Evolutionary conservation across 2,797 vertebrate genomes (phyloP).

Genomic region (Sandelia bainsii): DNA sequence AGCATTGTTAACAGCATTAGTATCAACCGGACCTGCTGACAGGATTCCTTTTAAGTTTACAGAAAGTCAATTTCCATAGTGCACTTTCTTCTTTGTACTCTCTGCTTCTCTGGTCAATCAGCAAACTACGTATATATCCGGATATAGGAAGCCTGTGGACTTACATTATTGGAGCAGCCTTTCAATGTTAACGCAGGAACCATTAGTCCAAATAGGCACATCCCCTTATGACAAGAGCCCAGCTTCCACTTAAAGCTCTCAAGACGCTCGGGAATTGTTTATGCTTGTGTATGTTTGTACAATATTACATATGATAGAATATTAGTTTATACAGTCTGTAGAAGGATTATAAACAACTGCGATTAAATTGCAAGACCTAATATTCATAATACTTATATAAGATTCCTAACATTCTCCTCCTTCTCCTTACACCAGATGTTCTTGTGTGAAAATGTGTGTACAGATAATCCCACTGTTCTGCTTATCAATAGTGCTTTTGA

Average conservation of each 20-base stretch:
- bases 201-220: slow-evolving; percentile 70
- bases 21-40: slow-evolving; percentile 51
- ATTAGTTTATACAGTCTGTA: slow-evolving; percentile 4
- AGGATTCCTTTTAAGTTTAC: slow-evolving; percentile 35
- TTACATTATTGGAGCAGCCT: slow-evolving; percentile 51
- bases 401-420: background rate
- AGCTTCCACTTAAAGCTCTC: slow-evolving; percentile 63
- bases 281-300: slow-evolving; percentile 49
- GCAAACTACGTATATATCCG: slow-evolving; percentile 39
- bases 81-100: slow-evolving; percentile 31
- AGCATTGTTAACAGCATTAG: slow-evolving; percentile 39
- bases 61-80: slow-evolving; percentile 50
- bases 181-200: slow-evolving; percentile 63
- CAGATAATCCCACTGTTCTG: slow-evolving; percentile 22
- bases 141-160: slow-evolving; percentile 46
- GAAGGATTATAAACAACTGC: slow-evolving; percentile 15
- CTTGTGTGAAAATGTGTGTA: slow-evolving; percentile 9
- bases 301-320: slow-evolving; percentile 1
- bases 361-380: slow-evolving; percentile 15
- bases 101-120: slow-evolving; percentile 58
- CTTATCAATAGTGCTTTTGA: slow-evolving; percentile 80
- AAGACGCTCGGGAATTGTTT: slow-evolving; percentile 52
- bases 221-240: slow-evolving; percentile 59
- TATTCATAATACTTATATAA: slow-evolving; percentile 8
- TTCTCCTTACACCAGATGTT: slow-evolving; percentile 25